These are phyloP conservation scores for Triops cancriformis DNA, from an alignment of 1,140 invertebrate species.

Conservation along the genomic window DNA sequence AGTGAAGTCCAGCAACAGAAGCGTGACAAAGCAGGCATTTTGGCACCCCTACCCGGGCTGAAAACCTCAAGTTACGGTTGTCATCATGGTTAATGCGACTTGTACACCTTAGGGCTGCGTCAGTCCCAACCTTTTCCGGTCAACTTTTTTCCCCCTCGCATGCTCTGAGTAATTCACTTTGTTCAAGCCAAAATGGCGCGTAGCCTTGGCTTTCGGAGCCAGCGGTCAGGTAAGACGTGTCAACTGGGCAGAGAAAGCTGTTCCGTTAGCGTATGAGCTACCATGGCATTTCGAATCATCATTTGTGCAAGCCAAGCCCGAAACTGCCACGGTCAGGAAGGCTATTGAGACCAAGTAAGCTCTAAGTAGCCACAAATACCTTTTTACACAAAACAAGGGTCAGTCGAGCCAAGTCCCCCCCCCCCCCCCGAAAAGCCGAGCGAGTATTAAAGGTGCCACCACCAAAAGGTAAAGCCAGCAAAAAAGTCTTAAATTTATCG, in stretches of 20 bases:
- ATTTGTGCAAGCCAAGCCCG: neutral
- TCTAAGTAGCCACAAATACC: conserved; percentile 4
- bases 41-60: neutral
- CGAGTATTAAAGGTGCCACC: neutral
- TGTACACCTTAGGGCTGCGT: neutral
- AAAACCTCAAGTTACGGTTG: conserved; percentile 10
- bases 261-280: neutral
- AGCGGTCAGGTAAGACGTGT: neutral
- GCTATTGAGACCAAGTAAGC: neutral
- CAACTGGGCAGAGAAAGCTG: neutral
- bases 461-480: neutral
- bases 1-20: neutral
- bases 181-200: neutral
- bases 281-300: neutral
- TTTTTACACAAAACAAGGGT: neutral
- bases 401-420: neutral
- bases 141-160: neutral
- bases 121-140: neutral
- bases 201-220: neutral
- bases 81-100: conserved; percentile 4
- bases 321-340: neutral
- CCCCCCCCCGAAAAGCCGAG: neutral
- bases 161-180: conserved; percentile 1
- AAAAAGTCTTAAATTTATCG: neutral
- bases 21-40: neutral